These are phyloP conservation scores for Drosophila melanocephala DNA, from an alignment of 2,888 invertebrate species.

Conservation along the genomic window DNA sequence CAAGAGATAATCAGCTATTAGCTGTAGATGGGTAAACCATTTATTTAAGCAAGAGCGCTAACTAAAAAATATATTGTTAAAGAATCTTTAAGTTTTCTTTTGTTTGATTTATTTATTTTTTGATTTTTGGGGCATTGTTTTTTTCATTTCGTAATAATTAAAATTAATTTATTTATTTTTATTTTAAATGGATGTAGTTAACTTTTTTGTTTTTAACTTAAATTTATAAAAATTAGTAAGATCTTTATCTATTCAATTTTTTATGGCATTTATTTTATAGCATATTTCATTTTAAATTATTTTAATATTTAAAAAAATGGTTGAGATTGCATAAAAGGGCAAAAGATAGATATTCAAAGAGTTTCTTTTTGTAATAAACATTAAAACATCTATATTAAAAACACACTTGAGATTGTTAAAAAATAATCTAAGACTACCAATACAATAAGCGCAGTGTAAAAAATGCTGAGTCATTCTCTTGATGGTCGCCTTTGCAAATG, in stretches of 20 bases:
- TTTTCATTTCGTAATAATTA: background rate
- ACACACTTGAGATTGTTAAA: background rate
- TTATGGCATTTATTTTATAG: fast-evolving
- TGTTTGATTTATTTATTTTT: background rate
- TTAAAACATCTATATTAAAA: background rate
- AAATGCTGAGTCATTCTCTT: background rate
- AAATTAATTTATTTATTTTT: background rate
- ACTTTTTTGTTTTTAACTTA: too few relatives aligned
- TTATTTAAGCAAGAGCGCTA: background rate
- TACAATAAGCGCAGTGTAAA: background rate
- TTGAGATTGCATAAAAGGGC: background rate
- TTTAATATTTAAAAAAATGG: too few relatives aligned
- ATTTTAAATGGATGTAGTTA: background rate
- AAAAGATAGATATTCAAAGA: background rate
- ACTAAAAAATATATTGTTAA: background rate
- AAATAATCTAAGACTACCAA: too few relatives aligned
- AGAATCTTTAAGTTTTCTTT: background rate
- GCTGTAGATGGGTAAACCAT: background rate
- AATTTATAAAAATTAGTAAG: background rate
- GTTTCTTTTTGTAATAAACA: background rate
- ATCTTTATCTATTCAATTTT: fast-evolving
- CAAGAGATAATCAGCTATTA: constrained; percentile 6
- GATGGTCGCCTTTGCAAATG: background rate
- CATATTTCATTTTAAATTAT: background rate
- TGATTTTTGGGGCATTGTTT: background rate